A percentile compares a stretch with the other conserved stretches of the same genome.
Conservation (phyloP, 2,888 invertebrate species). For the Leptinotarsa juncta region DNA sequence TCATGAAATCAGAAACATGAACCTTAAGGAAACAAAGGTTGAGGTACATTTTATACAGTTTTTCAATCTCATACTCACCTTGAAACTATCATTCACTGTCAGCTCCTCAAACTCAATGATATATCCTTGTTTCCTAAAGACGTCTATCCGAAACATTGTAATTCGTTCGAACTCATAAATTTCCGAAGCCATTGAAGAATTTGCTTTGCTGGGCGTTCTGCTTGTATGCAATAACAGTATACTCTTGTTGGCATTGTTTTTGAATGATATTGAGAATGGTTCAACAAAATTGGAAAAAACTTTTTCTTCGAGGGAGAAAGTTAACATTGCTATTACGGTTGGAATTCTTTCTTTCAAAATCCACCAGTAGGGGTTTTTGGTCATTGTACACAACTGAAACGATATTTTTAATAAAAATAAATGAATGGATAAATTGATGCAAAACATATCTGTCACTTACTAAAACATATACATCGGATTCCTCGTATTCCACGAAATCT, state of each 20-base stretch:
- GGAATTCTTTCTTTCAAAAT: slow-evolving; percentile 23
- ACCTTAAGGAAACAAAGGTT: slow-evolving; percentile 31
- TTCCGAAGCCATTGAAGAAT: slow-evolving; percentile 18
- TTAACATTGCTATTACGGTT: slow-evolving; percentile 27
- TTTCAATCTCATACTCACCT: slow-evolving; percentile 35
- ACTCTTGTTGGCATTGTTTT: background rate
- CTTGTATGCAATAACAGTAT: slow-evolving; percentile 26
- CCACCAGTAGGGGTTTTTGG: slow-evolving; percentile 45
- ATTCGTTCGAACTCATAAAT: slow-evolving; percentile 42
- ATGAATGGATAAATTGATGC: too few relatives aligned
- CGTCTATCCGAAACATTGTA: slow-evolving; percentile 45
- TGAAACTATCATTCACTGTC: slow-evolving; percentile 16
- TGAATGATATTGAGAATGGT: slow-evolving; percentile 38
- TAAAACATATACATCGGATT: background rate
- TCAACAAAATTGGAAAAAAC: slow-evolving; percentile 26
- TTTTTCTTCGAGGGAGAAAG: slow-evolving; percentile 22
- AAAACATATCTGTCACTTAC: background rate
- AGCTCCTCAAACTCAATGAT: slow-evolving; percentile 44
- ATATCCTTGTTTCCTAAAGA: slow-evolving; percentile 39
- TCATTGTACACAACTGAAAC: slow-evolving; percentile 42
- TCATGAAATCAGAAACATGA: slow-evolving; percentile 43
- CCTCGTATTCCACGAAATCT: slow-evolving; percentile 20
- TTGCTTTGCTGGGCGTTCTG: slow-evolving; percentile 30
- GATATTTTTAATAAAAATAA: background rate
- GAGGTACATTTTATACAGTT: too few relatives aligned